Percentiles rank a stretch among this genome's conserved stretches.
Conservation (phyloP, 2,888 invertebrate species). For the Alloscopus bannaensis region DNA sequence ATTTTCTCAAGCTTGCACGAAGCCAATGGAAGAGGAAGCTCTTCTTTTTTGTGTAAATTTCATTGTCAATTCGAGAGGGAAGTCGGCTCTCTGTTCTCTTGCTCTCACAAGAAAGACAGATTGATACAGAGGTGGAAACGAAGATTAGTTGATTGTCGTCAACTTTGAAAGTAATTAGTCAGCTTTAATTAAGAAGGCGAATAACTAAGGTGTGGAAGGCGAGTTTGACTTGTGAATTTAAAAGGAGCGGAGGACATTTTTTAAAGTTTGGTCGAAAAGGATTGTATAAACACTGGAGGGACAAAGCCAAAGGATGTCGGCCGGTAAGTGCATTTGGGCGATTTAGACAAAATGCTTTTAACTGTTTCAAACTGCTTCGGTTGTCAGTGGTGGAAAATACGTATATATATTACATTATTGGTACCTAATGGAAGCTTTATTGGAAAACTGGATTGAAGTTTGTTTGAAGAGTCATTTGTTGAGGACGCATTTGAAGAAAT, state of each 20-base stretch:
- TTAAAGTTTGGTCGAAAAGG: slow-evolving; percentile 4
- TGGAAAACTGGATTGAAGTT: too few relatives aligned
- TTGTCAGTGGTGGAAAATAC: background rate
- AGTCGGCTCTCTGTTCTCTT: slow-evolving; percentile 41
- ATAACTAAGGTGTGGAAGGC: too few relatives aligned
- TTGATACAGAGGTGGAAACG: too few relatives aligned
- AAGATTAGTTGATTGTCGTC: too few relatives aligned
- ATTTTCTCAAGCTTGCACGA: too few relatives aligned
- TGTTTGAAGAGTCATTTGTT: background rate
- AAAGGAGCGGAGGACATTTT: too few relatives aligned
- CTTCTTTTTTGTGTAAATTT: slow-evolving; percentile 41
- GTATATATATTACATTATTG: background rate
- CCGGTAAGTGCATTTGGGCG: background rate
- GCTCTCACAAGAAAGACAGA: background rate
- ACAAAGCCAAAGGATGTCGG: too few relatives aligned
- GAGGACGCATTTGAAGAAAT: background rate
- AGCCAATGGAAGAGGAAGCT: slow-evolving; percentile 23
- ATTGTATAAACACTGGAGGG: too few relatives aligned
- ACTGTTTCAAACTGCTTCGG: background rate
- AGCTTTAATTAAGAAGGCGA: too few relatives aligned
- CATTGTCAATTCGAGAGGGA: slow-evolving; percentile 67
- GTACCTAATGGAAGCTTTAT: background rate
- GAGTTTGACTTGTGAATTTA: too few relatives aligned
- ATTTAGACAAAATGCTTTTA: background rate
- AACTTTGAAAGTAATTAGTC: too few relatives aligned